phyloP scores from a whole-genome alignment of 2,888 invertebrate genomes.

The Apodemia hepburni region DNA sequence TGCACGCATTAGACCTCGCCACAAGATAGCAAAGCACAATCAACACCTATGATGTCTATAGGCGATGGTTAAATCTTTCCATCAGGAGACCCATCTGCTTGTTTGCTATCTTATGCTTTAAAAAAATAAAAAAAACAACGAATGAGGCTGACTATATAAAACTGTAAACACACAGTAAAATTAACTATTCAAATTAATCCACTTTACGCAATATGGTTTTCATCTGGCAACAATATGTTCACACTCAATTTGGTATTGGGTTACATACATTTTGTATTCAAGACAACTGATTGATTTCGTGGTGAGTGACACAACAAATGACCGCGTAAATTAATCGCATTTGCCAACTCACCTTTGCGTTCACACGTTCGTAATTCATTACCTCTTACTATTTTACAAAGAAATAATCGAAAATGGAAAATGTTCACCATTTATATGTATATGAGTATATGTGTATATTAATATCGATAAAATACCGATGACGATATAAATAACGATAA shows the following conservation, averaged over 20 bases:
- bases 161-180: background rate
- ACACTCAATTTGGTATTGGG: constrained; percentile 11
- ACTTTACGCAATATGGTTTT: constrained; percentile 13
- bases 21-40: too few species aligned
- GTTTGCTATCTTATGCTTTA: too few species aligned
- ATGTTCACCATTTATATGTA: background rate
- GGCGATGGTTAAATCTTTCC: too few species aligned
- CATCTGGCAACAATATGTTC: constrained; percentile 14
- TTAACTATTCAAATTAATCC: background rate
- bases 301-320: constrained; percentile 28
- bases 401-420: background rate
- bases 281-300: constrained; percentile 29
- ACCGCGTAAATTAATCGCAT: constrained; percentile 32
- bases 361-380: background rate
- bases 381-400: background rate
- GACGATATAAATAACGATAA: too few species aligned
- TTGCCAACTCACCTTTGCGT: constrained; percentile 21
- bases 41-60: too few species aligned
- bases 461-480: too few species aligned
- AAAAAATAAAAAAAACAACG: background rate
- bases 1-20: too few species aligned
- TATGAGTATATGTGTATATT: too few species aligned
- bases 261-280: constrained; percentile 24
- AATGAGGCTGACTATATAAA: background rate
- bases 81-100: too few species aligned